These are phyloP conservation scores for Phyllotis vaccarum DNA, from an alignment of 2,797 vertebrate species.

Conservation along the genomic window DNA sequence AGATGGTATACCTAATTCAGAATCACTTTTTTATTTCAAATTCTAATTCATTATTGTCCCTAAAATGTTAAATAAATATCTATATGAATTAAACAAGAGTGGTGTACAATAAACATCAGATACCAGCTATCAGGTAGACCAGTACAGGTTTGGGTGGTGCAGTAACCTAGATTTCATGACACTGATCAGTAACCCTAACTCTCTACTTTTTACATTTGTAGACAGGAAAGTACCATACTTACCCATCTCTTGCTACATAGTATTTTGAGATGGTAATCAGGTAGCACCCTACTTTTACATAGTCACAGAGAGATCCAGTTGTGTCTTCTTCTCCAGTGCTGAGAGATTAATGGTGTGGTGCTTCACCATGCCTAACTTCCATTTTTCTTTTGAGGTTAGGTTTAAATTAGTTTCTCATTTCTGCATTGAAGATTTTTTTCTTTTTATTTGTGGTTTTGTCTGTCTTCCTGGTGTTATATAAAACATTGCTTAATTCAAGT, in stretches of 20 bases:
- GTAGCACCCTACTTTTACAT: neutral
- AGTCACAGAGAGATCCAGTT: neutral
- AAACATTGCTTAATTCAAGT: neutral
- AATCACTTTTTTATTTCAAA: conserved; percentile 26
- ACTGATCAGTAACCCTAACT: neutral
- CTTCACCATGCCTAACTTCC: neutral
- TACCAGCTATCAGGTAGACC: neutral
- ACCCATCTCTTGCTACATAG: neutral
- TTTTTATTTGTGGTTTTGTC: neutral
- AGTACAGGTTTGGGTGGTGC: neutral
- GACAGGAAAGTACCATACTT: neutral
- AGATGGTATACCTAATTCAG: neutral
- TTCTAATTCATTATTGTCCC: neutral
- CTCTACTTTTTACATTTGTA: conserved; percentile 4
- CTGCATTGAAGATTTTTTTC: neutral
- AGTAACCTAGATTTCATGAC: neutral
- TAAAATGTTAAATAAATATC: conserved; percentile 5
- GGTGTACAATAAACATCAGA: neutral
- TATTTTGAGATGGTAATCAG: conserved; percentile 28
- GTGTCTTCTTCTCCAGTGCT: neutral
- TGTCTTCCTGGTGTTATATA: neutral
- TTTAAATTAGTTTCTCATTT: conserved; percentile 10
- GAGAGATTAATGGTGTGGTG: neutral
- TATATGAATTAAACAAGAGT: neutral
- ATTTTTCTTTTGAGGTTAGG: neutral